A percentile compares a stretch with the other conserved stretches of the same genome.
These are phyloP conservation scores for Gryllus bimaculatus DNA, from an alignment of 1,140 invertebrate species.

Conservation along the genomic window DNA sequence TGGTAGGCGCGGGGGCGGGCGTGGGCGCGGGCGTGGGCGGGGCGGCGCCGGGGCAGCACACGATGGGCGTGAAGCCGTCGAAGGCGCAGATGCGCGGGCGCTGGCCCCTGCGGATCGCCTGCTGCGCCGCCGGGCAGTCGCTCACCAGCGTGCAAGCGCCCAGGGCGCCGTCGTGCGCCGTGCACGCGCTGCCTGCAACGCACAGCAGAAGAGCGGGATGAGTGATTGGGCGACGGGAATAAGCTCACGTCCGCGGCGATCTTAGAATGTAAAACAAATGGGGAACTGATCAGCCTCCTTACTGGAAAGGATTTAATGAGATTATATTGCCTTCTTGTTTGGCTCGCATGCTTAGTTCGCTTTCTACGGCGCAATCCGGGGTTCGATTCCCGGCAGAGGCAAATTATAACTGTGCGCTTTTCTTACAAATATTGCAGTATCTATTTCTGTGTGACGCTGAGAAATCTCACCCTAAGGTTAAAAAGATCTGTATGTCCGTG, in stretches of 20 bases:
- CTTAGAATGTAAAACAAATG: background rate
- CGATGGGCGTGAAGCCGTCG: constrained; percentile 12
- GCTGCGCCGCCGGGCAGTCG: background rate
- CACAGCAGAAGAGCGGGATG: background rate
- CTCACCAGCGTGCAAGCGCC: constrained; percentile 8
- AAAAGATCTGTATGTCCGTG: too few relatives aligned
- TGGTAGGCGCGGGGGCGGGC: background rate
- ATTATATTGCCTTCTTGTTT: too few relatives aligned
- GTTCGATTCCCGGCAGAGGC: too few relatives aligned
- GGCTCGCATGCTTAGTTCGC: too few relatives aligned
- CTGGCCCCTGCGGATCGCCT: constrained; percentile 7
- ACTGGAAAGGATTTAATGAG: background rate
- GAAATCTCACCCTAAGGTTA: too few relatives aligned
- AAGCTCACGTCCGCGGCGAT: background rate
- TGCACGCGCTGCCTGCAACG: constrained; percentile 15
- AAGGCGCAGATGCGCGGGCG: constrained; percentile 13
- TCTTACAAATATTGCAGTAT: too few relatives aligned
- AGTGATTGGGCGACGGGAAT: background rate
- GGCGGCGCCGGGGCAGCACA: constrained; percentile 17
- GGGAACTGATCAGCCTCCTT: background rate
- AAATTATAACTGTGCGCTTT: too few relatives aligned
- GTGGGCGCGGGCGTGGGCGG: background rate
- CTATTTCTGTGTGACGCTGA: too few relatives aligned
- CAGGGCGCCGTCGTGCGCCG: background rate
- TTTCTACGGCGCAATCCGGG: too few relatives aligned